phyloP scores from a whole-genome alignment of 2,888 invertebrate genomes.

The Agrochola lota region DNA sequence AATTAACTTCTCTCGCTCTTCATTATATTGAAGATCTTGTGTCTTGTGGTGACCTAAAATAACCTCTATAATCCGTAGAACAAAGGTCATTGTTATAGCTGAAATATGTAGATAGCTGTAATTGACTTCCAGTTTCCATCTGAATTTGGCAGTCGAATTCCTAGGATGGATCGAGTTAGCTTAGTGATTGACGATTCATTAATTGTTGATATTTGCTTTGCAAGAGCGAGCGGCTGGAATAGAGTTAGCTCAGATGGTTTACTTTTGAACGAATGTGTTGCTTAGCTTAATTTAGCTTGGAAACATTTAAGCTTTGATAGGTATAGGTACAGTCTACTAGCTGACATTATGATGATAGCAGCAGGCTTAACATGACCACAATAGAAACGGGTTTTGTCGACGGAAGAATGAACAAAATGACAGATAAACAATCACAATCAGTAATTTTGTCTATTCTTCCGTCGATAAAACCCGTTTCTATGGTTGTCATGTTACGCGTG shows the following conservation, averaged over 20 bases:
- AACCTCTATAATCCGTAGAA: neutral
- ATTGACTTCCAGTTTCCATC: constrained; percentile 32
- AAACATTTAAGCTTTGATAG: neutral
- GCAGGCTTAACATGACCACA: no score
- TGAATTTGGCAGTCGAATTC: constrained; percentile 17
- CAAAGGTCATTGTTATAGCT: neutral
- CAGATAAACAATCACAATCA: no score
- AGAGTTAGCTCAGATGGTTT: neutral
- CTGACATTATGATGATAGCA: no score
- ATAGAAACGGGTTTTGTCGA: no score
- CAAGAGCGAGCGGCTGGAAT: neutral
- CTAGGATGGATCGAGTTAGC: constrained; percentile 25
- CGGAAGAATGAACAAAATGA: no score
- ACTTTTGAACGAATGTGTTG: neutral
- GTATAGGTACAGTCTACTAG: neutral
- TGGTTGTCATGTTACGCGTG: no score
- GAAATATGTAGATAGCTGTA: constrained; percentile 18
- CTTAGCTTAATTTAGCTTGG: neutral
- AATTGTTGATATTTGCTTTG: constrained; percentile 28
- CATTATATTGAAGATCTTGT: neutral
- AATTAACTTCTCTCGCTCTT: no score
- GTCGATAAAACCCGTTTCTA: no score
- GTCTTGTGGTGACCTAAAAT: neutral
- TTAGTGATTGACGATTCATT: constrained; percentile 32
- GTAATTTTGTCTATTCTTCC: no score